A percentile compares a stretch with the other conserved stretches of the same genome.
These are phyloP conservation scores for Drosophila rellima DNA, from an alignment of 2,888 invertebrate genomes.

Conservation along the genomic window DNA sequence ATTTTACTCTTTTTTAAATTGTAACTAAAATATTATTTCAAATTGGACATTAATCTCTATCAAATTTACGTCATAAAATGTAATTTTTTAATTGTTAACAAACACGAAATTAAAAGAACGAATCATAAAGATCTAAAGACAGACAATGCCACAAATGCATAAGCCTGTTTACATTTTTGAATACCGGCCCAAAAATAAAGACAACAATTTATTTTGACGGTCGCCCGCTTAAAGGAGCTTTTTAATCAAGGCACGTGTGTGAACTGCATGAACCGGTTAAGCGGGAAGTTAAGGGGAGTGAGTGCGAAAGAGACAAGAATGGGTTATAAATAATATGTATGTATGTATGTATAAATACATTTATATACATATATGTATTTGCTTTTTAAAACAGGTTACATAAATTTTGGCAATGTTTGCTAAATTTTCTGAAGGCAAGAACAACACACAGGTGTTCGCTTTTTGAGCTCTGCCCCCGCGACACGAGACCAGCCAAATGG, in stretches of 20 bases:
- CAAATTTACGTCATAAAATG: too few relatives aligned
- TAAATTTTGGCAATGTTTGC: conserved; percentile 57
- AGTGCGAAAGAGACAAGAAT: conserved; percentile 3
- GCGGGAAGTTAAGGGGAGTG: conserved; percentile 1
- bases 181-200: not conserved
- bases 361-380: conserved; percentile 3
- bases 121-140: too few relatives aligned
- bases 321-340: conserved; percentile 1
- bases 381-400: conserved; percentile 65
- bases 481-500: conserved; percentile 48
- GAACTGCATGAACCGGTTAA: conserved; percentile 36
- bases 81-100: too few relatives aligned
- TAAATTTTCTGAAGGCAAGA: conserved; percentile 14
- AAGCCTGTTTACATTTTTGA: not conserved
- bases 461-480: conserved; percentile 44
- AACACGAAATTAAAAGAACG: too few relatives aligned
- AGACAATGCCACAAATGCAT: not conserved
- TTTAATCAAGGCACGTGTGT: conserved; percentile 11
- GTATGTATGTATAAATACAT: not conserved
- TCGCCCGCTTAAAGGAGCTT: conserved; percentile 18
- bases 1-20: too few relatives aligned
- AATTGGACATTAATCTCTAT: too few relatives aligned
- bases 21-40: too few relatives aligned
- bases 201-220: not conserved
- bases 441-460: conserved; percentile 51